phyloP scores from a whole-genome alignment of 1,140 invertebrate species.

The Euura saliciscinereae region DNA sequence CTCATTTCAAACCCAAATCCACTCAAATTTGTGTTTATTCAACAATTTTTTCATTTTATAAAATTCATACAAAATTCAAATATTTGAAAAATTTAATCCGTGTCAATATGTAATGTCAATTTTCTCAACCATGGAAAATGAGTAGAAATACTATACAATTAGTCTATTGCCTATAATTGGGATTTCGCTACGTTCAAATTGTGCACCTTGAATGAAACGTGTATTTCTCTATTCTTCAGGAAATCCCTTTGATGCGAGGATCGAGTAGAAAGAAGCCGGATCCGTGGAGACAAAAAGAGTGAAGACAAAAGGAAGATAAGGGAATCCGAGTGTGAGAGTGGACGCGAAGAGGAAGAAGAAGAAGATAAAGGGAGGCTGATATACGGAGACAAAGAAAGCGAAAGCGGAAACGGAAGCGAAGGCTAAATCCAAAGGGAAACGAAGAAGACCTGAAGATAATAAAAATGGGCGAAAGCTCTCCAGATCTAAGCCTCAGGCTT shows the following conservation, averaged over 20 bases:
- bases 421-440: neutral
- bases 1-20: too few relatives aligned
- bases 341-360: slow-evolving; percentile 12
- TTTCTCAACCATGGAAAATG: too few relatives aligned
- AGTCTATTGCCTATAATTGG: too few relatives aligned
- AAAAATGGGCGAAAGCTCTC: slow-evolving; percentile 79
- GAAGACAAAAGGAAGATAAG: slow-evolving; percentile 14
- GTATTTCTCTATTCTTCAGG: neutral
- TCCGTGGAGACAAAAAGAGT: slow-evolving; percentile 7
- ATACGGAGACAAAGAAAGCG: slow-evolving; percentile 23
- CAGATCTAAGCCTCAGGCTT: slow-evolving; percentile 81
- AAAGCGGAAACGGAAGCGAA: neutral
- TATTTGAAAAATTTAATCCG: too few relatives aligned
- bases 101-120: too few relatives aligned
- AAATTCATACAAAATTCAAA: too few relatives aligned
- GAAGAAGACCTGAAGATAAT: slow-evolving; percentile 13
- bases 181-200: too few relatives aligned
- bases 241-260: neutral
- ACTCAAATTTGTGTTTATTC: too few relatives aligned
- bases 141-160: too few relatives aligned
- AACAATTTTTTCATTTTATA: too few relatives aligned
- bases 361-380: neutral
- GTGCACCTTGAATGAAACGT: too few relatives aligned
- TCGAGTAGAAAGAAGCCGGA: neutral
- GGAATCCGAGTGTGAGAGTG: slow-evolving; percentile 12